Evolutionary conservation across 1,140 invertebrate species (phyloP).

Genomic region (Hycleus phaleratus): DNA sequence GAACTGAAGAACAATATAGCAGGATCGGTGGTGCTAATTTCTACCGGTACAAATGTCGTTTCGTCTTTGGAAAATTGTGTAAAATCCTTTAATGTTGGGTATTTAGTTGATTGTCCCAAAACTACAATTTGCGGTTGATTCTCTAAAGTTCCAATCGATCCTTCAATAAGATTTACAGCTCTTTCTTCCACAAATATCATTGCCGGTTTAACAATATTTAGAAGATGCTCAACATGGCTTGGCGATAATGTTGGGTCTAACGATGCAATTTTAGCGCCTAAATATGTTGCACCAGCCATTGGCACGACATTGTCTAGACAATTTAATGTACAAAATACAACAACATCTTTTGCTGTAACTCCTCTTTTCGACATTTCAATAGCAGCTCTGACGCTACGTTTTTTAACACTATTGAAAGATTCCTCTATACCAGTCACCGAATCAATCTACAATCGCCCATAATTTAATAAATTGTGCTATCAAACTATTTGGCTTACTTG

Average conservation of each 20-base stretch:
- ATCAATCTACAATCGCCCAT: not conserved
- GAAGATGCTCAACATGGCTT: constrained; percentile 19
- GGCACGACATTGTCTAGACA: constrained; percentile 7
- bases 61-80: constrained; percentile 17
- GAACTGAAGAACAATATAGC: constrained; percentile 47
- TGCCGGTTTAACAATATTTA: constrained; percentile 23
- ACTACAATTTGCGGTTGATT: constrained; percentile 19
- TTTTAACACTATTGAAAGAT: not conserved
- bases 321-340: constrained; percentile 1
- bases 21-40: constrained; percentile 23
- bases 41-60: constrained; percentile 26
- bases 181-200: constrained; percentile 29
- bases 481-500: constrained; percentile 9
- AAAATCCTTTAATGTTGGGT: constrained; percentile 18
- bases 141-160: not conserved
- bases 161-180: constrained; percentile 15
- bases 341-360: constrained; percentile 5
- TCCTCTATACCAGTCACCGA: not conserved
- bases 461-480: not conserved
- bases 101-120: constrained; percentile 8
- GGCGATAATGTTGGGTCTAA: constrained; percentile 24
- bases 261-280: constrained; percentile 2
- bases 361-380: constrained; percentile 1
- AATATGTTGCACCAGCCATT: not conserved
- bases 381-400: constrained; percentile 1